Conservation (phyloP, 2,797 vertebrate species). For the Sternarchorhynchus goeldii region DNA sequence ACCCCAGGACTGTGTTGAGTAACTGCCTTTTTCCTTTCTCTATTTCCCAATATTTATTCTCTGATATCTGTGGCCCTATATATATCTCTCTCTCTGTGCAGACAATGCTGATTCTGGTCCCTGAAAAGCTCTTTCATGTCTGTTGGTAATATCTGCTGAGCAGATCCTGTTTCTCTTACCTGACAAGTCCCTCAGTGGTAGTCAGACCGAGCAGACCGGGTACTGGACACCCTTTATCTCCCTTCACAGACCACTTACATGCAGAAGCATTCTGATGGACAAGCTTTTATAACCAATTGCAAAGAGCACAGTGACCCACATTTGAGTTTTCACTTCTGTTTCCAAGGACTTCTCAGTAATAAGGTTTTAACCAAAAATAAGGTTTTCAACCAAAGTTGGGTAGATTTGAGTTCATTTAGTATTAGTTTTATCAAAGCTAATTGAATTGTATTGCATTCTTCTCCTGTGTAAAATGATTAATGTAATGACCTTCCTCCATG, state of each 20-base stretch:
- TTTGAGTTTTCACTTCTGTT: too few species aligned
- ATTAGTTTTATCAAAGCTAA: conserved; percentile 53
- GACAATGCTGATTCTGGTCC: not conserved
- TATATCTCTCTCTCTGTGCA: not conserved
- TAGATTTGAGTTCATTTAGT: conserved; percentile 33
- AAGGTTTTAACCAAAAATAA: too few species aligned
- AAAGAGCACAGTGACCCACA: not conserved
- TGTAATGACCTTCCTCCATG: not conserved
- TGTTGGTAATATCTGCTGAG: not conserved
- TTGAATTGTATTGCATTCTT: not conserved
- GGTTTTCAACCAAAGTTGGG: conserved; percentile 34
- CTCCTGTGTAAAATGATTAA: conserved; percentile 5
- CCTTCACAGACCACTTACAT: not conserved
- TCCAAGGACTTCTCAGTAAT: not conserved
- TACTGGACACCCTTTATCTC: conserved; percentile 3
- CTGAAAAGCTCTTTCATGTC: not conserved
- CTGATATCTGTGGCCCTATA: not conserved
- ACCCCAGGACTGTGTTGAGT: not conserved
- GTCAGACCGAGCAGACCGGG: conserved; percentile 29
- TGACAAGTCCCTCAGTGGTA: conserved; percentile 42
- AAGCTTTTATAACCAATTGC: not conserved
- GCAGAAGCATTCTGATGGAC: too few species aligned
- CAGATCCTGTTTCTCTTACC: conserved; percentile 25
- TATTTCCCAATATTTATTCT: not conserved
- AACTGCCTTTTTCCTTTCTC: not conserved